Percentiles rank a stretch among this genome's conserved stretches.
Conservation (phyloP, 1,140 invertebrate species). For the Dreissena polymorpha region DNA sequence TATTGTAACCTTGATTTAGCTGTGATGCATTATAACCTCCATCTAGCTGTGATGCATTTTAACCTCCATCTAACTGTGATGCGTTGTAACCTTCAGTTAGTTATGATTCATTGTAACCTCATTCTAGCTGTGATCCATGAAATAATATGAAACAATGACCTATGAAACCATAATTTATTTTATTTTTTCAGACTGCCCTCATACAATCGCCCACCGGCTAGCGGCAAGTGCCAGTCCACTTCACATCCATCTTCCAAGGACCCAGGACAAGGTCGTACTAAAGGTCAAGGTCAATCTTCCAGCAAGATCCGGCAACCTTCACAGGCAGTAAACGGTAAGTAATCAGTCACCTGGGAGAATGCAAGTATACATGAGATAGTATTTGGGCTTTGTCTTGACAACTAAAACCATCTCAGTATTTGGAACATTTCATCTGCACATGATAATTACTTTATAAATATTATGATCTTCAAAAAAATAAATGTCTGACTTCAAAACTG, state of each 20-base stretch:
- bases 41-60: too few species aligned
- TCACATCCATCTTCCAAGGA: conserved; percentile 61
- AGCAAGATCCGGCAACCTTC: conserved; percentile 36
- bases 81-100: too few species aligned
- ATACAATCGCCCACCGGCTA: conserved; percentile 47
- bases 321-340: not conserved
- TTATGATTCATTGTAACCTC: too few species aligned
- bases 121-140: too few species aligned
- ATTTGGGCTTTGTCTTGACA: not conserved
- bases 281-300: conserved; percentile 53
- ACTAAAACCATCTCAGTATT: too few species aligned
- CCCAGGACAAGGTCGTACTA: conserved; percentile 43
- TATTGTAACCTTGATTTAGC: too few species aligned
- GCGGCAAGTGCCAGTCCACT: conserved; percentile 63
- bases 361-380: not conserved
- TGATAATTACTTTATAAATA: not conserved
- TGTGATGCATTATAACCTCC: too few species aligned
- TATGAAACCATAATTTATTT: too few species aligned
- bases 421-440: not conserved
- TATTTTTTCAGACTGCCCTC: conserved; percentile 72
- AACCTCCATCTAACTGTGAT: too few species aligned
- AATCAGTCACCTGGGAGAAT: not conserved
- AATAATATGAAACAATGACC: too few species aligned
- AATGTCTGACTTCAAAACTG: too few species aligned
- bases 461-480: too few species aligned